Conservation (phyloP, 2,113 vertebrate genomes). For the Paradoxurus hermaphroditus region DNA sequence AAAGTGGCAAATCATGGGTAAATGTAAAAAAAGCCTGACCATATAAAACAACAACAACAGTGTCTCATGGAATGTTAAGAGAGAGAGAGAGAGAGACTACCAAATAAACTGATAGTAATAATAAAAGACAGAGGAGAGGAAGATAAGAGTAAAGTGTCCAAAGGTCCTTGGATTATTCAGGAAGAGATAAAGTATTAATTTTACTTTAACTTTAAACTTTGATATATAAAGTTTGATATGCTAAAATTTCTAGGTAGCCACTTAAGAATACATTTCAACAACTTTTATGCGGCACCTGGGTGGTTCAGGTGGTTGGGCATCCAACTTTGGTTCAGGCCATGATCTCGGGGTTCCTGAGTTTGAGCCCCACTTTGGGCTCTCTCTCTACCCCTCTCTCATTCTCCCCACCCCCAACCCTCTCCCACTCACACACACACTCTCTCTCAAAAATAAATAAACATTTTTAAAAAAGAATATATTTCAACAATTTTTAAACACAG, state of each 20-base stretch:
- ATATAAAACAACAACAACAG: background rate
- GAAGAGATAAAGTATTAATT: background rate
- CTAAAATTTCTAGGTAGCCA: background rate
- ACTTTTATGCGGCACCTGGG: background rate
- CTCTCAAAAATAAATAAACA: too few species aligned
- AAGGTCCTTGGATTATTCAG: background rate
- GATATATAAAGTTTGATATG: background rate
- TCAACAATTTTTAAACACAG: background rate
- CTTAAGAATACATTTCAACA: background rate
- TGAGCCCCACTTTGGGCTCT: too few species aligned
- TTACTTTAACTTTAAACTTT: constrained; percentile 1
- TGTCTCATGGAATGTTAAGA: background rate
- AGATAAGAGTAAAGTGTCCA: background rate
- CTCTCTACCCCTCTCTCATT: too few species aligned
- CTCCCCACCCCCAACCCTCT: too few species aligned
- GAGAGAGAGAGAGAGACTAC: background rate
- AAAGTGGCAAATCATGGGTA: background rate
- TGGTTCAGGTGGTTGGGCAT: too few species aligned
- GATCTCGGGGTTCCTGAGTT: too few species aligned
- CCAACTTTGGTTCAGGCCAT: too few species aligned
- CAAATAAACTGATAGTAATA: background rate
- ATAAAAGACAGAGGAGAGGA: background rate
- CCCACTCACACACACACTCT: too few species aligned
- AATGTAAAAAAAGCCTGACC: background rate
- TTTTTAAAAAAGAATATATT: background rate